Conservation (phyloP, 2,113 vertebrate species). For the Oreochromis niloticus region DNA sequence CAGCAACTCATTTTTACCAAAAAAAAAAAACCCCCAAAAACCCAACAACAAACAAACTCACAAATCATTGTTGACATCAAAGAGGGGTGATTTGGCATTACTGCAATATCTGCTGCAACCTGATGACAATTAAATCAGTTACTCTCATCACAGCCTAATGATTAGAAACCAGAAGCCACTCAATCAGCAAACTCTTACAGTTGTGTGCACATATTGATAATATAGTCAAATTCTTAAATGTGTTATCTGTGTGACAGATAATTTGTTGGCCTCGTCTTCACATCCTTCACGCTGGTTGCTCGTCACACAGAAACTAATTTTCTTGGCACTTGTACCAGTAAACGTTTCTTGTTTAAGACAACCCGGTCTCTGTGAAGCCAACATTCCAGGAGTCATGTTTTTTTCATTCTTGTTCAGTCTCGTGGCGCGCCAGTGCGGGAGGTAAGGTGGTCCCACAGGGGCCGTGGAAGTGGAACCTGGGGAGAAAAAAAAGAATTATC, state of each 20-base stretch:
- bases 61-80: not conserved
- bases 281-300: not conserved
- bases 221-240: not conserved
- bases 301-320: not conserved
- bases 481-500: not conserved
- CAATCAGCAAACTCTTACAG: not conserved
- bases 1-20: not conserved
- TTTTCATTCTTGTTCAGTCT: constrained; percentile 64
- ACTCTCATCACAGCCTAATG: not conserved
- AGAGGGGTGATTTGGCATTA: not conserved
- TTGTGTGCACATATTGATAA: not conserved
- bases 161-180: not conserved
- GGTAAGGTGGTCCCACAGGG: constrained; percentile 88
- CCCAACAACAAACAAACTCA: not conserved
- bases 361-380: not conserved
- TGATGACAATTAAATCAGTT: not conserved
- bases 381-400: not conserved
- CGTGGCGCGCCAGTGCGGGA: constrained; percentile 78
- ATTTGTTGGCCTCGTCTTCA: not conserved
- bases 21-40: accelerated
- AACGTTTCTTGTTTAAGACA: not conserved
- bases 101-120: not conserved
- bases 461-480: constrained; percentile 91
- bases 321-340: not conserved
- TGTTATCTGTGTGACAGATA: not conserved